Conservation (phyloP, 2,888 invertebrate genomes). For the Drosophila nigritarsus region DNA sequence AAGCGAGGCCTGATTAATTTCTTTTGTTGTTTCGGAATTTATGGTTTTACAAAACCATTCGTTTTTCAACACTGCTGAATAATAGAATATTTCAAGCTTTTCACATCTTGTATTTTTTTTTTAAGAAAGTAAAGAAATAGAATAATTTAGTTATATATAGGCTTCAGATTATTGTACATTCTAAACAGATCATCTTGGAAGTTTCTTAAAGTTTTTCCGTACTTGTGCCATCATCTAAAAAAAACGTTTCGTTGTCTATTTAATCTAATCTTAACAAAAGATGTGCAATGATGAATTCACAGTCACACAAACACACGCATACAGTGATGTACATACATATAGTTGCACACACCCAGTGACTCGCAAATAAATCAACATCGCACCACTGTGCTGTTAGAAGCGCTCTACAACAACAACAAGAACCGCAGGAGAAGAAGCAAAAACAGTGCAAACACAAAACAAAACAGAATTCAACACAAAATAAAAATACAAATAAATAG, state of each 20-base stretch:
- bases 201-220: background rate
- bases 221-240: background rate
- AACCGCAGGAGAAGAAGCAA: background rate
- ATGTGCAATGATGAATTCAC: background rate
- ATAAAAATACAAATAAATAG: constrained; percentile 25
- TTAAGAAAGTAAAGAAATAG: background rate
- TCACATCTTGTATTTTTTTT: background rate
- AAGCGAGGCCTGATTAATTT: constrained; percentile 10
- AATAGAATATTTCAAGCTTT: background rate
- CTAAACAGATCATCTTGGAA: background rate
- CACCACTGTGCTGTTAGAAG: constrained; percentile 52
- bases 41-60: background rate
- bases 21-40: background rate
- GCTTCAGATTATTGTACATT: background rate
- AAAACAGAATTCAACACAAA: constrained; percentile 43
- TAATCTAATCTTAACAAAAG: background rate
- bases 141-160: background rate
- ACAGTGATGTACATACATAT: background rate
- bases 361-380: constrained; percentile 10
- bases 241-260: background rate
- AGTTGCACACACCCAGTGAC: background rate
- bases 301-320: background rate
- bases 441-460: constrained; percentile 18
- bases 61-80: background rate
- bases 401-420: constrained; percentile 14